Evolutionary conservation across 2,888 invertebrate species (phyloP).

Genomic region (Clistopyga incitator): DNA sequence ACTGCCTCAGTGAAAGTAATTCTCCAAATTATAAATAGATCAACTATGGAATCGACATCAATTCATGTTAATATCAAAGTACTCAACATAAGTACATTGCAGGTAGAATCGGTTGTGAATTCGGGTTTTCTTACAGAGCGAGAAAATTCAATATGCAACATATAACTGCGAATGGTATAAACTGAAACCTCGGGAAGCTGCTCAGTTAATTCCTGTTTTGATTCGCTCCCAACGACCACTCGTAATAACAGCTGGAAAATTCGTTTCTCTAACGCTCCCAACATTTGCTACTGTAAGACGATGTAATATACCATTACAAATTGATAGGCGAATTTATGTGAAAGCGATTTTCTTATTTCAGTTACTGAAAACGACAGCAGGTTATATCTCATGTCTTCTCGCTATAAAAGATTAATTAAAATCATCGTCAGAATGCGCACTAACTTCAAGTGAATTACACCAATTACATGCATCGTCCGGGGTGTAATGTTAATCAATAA

Average conservation of each 20-base stretch:
- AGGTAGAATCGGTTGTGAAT: too few relatives aligned
- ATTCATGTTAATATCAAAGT: background rate
- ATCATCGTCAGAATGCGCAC: background rate
- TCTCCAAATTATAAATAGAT: too few relatives aligned
- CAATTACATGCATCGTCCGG: background rate
- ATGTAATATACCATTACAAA: background rate
- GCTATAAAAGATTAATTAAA: constrained; percentile 33
- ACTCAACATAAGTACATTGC: too few relatives aligned
- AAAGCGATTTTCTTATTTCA: background rate
- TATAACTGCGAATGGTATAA: constrained; percentile 54
- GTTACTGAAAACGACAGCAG: constrained; percentile 45
- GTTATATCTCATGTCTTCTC: constrained; percentile 56
- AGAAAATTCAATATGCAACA: constrained; percentile 44
- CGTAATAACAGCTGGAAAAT: constrained; percentile 53
- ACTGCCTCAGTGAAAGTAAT: too few relatives aligned
- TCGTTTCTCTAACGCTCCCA: constrained; percentile 36
- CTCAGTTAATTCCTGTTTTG: constrained; percentile 40
- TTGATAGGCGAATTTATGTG: too few relatives aligned
- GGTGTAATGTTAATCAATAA: background rate
- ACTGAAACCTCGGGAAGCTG: constrained; percentile 32
- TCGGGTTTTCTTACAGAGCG: constrained; percentile 47
- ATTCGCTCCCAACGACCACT: constrained; percentile 47
- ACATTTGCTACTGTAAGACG: constrained; percentile 48
- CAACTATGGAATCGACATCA: too few relatives aligned
- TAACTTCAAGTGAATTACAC: background rate